These are phyloP conservation scores for Sinocyclocheilus anshuiensis DNA, from an alignment of 2,113 vertebrate species.

Conservation along the genomic window DNA sequence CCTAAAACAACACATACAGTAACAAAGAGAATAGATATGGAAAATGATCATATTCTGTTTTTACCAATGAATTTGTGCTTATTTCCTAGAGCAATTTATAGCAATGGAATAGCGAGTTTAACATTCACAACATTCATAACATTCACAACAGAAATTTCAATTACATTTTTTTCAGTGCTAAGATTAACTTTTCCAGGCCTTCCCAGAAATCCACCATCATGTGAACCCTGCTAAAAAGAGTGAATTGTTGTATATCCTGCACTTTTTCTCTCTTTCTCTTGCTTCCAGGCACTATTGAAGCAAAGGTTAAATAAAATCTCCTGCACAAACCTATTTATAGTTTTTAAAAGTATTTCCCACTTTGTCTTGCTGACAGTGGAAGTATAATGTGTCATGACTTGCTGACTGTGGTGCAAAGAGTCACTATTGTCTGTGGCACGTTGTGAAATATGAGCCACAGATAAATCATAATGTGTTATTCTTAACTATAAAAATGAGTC, in stretches of 20 bases:
- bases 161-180: neutral
- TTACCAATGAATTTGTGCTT: neutral
- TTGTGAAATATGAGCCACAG: neutral
- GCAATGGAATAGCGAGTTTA: no score
- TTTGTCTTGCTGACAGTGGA: neutral
- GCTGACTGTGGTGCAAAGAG: neutral
- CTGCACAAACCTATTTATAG: neutral
- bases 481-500: neutral
- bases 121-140: no score
- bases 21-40: conserved; percentile 10
- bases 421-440: neutral
- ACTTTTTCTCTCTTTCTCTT: neutral
- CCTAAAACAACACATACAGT: conserved; percentile 69
- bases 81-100: neutral
- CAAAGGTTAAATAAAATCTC: neutral
- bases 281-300: neutral
- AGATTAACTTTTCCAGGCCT: neutral
- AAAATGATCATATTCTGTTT: neutral
- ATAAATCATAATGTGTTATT: conserved; percentile 5
- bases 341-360: neutral
- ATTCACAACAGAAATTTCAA: no score
- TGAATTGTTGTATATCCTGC: neutral
- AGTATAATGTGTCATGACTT: neutral
- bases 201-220: neutral
- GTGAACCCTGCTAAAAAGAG: neutral